phyloP scores from a whole-genome alignment of 2,888 invertebrate species.

The Ganaspis brasiliensis region DNA sequence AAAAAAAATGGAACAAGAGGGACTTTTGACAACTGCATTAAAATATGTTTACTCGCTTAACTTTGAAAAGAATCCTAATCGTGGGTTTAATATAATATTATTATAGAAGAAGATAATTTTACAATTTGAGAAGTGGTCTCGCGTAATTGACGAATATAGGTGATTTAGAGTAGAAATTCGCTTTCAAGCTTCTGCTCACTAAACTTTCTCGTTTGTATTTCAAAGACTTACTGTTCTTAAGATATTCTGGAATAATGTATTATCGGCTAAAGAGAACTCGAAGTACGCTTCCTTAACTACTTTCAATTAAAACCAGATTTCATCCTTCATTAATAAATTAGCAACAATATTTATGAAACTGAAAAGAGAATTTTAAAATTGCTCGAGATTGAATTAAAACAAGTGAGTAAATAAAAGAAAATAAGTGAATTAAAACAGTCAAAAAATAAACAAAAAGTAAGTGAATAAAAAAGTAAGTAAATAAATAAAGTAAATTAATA shows the following conservation, averaged over 20 bases:
- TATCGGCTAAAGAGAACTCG: neutral
- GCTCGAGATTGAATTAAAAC: too few species aligned
- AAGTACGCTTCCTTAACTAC: neutral
- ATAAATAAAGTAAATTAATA: too few species aligned
- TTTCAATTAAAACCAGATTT: constrained; percentile 20
- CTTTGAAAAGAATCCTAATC: too few species aligned
- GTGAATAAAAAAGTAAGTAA: too few species aligned
- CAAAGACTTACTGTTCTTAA: constrained; percentile 24
- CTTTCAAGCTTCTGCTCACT: neutral
- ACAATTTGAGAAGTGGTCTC: neutral
- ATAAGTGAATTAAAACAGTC: too few species aligned
- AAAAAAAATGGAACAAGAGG: constrained; percentile 43
- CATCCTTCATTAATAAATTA: neutral
- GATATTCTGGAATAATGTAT: constrained; percentile 10
- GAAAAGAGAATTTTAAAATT: too few species aligned
- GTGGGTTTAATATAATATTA: too few species aligned
- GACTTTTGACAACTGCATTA: constrained; percentile 68
- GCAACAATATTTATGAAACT: neutral
- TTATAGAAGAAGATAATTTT: neutral
- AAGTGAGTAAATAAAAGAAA: too few species aligned
- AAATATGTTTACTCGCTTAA: neutral
- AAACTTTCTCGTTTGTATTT: constrained; percentile 16
- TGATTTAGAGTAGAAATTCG: constrained; percentile 14
- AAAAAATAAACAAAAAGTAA: too few species aligned
- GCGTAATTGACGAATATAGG: constrained; percentile 27